A percentile compares a stretch with the other conserved stretches of the same genome.
phyloP scores from a whole-genome alignment of 1,140 invertebrate species.

The Lasaia peninsularis region DNA sequence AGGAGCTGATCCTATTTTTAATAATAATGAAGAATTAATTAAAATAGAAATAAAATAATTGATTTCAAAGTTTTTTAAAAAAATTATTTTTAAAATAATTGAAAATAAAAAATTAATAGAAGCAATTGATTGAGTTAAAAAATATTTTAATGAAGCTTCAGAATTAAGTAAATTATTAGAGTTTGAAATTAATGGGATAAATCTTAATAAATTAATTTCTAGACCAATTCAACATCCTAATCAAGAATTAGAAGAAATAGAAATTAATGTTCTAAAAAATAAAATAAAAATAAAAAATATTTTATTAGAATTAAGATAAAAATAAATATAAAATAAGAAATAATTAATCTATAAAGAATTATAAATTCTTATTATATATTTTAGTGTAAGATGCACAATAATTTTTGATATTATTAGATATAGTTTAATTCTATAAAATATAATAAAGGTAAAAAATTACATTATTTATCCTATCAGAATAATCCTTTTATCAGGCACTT shows the following conservation, averaged over 20 bases:
- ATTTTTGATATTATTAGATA: no score
- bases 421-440: conserved; percentile 76
- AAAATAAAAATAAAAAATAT: conserved; percentile 67
- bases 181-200: no score
- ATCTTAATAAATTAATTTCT: conserved; percentile 77
- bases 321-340: conserved; percentile 36
- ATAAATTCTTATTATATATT: conserved; percentile 62
- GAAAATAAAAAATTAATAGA: conserved; percentile 68
- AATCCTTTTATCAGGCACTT: no score
- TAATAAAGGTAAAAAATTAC: conserved; percentile 53
- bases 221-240: conserved; percentile 74
- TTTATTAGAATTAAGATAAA: conserved; percentile 46
- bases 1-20: conserved; percentile 68
- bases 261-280: no score
- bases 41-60: conserved; percentile 43
- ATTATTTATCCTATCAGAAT: no score
- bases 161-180: no score
- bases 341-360: conserved; percentile 24
- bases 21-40: no score
- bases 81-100: conserved; percentile 56
- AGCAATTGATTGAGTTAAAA: no score
- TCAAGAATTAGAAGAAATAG: no score
- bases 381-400: conserved; percentile 76
- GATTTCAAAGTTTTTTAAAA: conserved; percentile 52
- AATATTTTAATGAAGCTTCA: no score